Base-by-base conservation (phyloP, 2,888 invertebrate genomes). In the Athetis lepigone region DNA sequence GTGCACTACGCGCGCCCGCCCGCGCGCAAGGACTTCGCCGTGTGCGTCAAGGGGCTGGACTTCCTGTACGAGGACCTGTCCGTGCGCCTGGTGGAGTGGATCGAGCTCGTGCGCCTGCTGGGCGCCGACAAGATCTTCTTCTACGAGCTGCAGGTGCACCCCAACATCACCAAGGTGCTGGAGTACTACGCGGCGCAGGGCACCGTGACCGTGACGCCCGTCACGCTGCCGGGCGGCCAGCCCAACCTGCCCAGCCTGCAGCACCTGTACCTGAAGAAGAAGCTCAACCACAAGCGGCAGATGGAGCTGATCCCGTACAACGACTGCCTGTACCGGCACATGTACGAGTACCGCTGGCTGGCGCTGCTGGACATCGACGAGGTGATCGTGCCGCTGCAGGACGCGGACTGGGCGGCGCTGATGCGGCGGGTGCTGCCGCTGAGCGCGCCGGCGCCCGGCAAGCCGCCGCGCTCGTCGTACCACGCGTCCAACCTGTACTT, bases 231-330 rank as follows among this genome's bases (percentile, higher is more conserved):
- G 0, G 98, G 98, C 9, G 98, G 98, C 0, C 98, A 98, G 86
- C 98, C 98, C 0, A 98, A 98, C 90, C 96, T 98, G 39, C 98
- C 98, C 0, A 97, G 97, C 0, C 97, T 98, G 82, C 98, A 98
- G 88, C 98, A 98, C 90, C 96, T 98, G 92, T 99, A 98, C 87
- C 95, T 99, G 52, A 97, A 97, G 61, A 98, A 98, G 88, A 98
- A 98, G 91, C 97, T 98, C 29, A 98, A 98, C 84, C 98, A 98
- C 92, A 99, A 99, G 92, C 96, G 99, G 13, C 98, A 98, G 90
- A 98, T 98, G 93, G 99, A 99, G 92, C 96, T 99, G 66, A 98
- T 99, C 81, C 98, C 99, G 11, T 99, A 99, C 95, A 99, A 99
- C 91, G 99, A 99, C 91, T 99, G 99, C 86, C 96, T 99, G 57